phyloP scores from a whole-genome alignment of 2,888 invertebrate species.

The Zygaena filipendulae region DNA sequence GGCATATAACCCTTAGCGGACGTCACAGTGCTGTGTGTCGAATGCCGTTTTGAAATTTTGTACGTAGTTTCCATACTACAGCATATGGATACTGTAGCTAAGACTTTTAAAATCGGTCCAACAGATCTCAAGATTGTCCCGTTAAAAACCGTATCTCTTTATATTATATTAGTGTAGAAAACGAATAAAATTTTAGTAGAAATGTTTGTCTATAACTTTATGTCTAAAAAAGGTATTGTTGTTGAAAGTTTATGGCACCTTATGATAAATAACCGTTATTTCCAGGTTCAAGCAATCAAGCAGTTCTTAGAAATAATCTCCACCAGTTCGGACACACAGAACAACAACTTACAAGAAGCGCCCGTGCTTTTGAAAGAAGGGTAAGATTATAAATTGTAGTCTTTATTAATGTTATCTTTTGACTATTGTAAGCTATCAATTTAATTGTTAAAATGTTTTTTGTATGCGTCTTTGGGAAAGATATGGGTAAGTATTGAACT shows the following conservation, averaged over 20 bases:
- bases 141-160: too few species aligned
- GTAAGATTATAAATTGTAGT: constrained; percentile 74
- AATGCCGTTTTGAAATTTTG: too few species aligned
- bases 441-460: constrained; percentile 3
- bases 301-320: constrained; percentile 93
- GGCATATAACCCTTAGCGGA: too few species aligned
- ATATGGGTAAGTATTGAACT: constrained; percentile 6
- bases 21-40: too few species aligned
- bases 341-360: constrained; percentile 69
- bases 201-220: neutral
- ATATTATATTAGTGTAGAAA: neutral
- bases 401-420: neutral
- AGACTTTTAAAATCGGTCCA: too few species aligned
- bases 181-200: neutral
- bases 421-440: constrained; percentile 1
- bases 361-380: constrained; percentile 92
- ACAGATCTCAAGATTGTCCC: too few species aligned
- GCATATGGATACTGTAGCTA: too few species aligned
- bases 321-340: constrained; percentile 76
- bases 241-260: neutral
- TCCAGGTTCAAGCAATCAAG: constrained; percentile 75
- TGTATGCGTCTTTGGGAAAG: constrained; percentile 9
- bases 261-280: too few species aligned
- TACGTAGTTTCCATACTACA: too few species aligned
- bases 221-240: neutral